Conservation (phyloP, 1,140 invertebrate genomes). For the Habropoda laboriosa region DNA sequence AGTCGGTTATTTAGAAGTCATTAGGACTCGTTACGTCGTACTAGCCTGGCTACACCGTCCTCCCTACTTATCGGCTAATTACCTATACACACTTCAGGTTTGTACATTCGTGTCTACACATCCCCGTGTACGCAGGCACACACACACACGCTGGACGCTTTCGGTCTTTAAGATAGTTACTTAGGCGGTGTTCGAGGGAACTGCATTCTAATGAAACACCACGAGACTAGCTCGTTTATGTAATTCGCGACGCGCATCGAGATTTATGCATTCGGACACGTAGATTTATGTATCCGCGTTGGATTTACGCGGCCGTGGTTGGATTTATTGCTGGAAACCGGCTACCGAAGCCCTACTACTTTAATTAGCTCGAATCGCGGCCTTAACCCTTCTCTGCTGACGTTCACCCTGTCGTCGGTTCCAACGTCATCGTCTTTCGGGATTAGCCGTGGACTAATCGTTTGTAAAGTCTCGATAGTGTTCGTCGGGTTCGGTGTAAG, state of each 20-base stretch:
- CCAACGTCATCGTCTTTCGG: neutral
- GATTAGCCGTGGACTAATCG: neutral
- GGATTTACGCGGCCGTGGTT: neutral
- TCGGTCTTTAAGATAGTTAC: slow-evolving; percentile 39
- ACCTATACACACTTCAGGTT: no score
- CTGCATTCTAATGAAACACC: slow-evolving; percentile 50
- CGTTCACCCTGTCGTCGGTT: neutral
- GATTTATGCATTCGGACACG: slow-evolving; percentile 46
- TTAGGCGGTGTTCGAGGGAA: neutral
- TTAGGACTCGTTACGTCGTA: slow-evolving; percentile 71
- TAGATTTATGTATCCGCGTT: slow-evolving; percentile 32
- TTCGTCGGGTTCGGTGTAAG: no score
- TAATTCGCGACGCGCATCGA: slow-evolving; percentile 33
- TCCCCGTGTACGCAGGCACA: no score
- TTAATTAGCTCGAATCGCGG: slow-evolving; percentile 33
- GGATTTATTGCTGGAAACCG: slow-evolving; percentile 45
- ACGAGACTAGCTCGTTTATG: slow-evolving; percentile 27
- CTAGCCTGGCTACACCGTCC: slow-evolving; percentile 57
- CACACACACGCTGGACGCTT: neutral
- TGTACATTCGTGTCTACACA: no score
- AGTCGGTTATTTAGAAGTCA: slow-evolving; percentile 64
- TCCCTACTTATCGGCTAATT: slow-evolving; percentile 73
- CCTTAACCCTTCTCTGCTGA: slow-evolving; percentile 5
- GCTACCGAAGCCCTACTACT: neutral
- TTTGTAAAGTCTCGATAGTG: neutral